phyloP scores from a whole-genome alignment of 2,797 vertebrate genomes.

The Ceyx erithaca region DNA sequence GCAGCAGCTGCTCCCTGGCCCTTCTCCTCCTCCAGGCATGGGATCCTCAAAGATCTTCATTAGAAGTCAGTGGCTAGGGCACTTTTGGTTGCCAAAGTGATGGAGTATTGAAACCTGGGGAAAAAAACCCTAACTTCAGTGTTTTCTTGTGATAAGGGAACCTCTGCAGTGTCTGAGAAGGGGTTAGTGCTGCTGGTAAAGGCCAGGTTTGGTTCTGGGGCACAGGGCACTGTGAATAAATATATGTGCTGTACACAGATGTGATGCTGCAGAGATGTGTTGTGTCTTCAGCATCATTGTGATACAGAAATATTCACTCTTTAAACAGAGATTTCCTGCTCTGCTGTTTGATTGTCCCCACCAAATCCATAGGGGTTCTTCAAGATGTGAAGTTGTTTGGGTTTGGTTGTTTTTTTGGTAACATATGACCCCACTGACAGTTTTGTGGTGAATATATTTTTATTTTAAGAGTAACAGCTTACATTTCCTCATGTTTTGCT shows the following conservation, averaged over 20 bases:
- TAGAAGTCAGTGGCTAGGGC: not conserved
- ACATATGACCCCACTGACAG: not conserved
- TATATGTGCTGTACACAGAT: rapidly evolving
- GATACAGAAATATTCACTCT: not conserved
- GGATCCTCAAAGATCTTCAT: not conserved
- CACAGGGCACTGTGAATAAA: not conserved
- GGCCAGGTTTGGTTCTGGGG: not conserved
- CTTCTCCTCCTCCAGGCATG: rapidly evolving
- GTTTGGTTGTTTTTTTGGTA: not conserved
- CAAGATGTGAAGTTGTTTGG: not conserved
- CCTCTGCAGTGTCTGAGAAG: not conserved
- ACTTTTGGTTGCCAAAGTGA: not conserved
- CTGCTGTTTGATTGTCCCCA: not conserved
- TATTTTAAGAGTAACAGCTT: not conserved
- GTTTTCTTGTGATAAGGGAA: not conserved
- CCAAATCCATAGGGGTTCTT: not conserved
- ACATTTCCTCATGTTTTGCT: not conserved
- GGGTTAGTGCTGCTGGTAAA: not conserved
- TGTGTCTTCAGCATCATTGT: not conserved
- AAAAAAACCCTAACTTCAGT: rapidly evolving
- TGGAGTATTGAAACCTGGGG: not conserved
- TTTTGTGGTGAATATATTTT: not conserved
- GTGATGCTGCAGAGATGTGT: rapidly evolving
- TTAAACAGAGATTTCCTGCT: not conserved
- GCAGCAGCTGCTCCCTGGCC: not conserved